These are phyloP conservation scores for Gari tellinella DNA, from an alignment of 2,888 invertebrate genomes.

Conservation along the genomic window DNA sequence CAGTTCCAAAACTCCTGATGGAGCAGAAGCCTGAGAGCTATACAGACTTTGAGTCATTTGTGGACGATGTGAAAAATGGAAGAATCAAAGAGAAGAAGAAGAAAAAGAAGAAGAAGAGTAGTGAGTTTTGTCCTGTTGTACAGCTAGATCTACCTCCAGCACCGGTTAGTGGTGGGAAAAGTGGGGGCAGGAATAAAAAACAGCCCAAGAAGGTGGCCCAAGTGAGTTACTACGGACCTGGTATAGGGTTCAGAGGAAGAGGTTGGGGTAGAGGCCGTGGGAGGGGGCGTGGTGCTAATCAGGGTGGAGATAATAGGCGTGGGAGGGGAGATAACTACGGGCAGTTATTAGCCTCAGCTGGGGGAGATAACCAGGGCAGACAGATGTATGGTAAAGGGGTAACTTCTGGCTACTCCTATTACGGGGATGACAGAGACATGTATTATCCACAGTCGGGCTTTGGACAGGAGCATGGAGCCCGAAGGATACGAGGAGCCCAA, in stretches of 20 bases:
- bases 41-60: constrained; percentile 67
- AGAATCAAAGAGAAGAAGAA: constrained; percentile 33
- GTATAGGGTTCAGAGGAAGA: constrained; percentile 13
- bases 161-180: constrained; percentile 2
- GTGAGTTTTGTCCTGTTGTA: constrained; percentile 37
- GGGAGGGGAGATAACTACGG: constrained; percentile 17
- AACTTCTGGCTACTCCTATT: constrained; percentile 41
- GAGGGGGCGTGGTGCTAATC: constrained; percentile 3
- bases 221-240: constrained; percentile 38
- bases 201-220: constrained; percentile 27
- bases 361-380: constrained; percentile 5
- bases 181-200: constrained; percentile 21
- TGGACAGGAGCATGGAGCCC: not conserved
- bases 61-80: constrained; percentile 52
- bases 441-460: constrained; percentile 41
- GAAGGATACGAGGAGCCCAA: constrained; percentile 16
- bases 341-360: constrained; percentile 13
- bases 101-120: constrained; percentile 34
- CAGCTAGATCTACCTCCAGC: constrained; percentile 46
- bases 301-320: not conserved
- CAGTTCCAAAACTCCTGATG: constrained; percentile 75
- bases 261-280: constrained; percentile 11
- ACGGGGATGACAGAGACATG: constrained; percentile 49
- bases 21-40: constrained; percentile 65
- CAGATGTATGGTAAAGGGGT: constrained; percentile 37